A percentile compares a stretch with the other conserved stretches of the same genome.
Conservation (phyloP, 2,797 vertebrate species). For the Tinamus major region DNA sequence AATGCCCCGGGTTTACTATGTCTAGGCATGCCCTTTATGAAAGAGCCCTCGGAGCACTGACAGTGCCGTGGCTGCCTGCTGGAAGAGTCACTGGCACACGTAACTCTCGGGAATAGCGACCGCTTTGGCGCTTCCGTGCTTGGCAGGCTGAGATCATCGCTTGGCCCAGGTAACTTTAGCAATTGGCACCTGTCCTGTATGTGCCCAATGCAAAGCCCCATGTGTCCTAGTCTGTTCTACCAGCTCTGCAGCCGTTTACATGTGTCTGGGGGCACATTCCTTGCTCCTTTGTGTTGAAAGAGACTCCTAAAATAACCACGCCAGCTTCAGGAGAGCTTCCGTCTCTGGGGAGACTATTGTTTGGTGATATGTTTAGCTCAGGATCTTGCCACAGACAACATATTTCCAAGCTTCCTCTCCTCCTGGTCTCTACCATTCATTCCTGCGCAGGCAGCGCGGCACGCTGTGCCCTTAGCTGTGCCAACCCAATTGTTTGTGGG, state of each 20-base stretch:
- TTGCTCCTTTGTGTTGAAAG: constrained; percentile 54
- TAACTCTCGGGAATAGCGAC: constrained; percentile 7
- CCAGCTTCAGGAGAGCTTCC: constrained; percentile 66
- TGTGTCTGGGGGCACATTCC: constrained; percentile 66
- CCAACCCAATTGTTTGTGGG: constrained; percentile 48
- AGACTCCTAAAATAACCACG: constrained; percentile 61
- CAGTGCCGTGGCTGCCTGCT: constrained; percentile 43
- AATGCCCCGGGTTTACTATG: constrained; percentile 66
- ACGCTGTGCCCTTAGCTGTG: neutral
- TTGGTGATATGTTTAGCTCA: constrained; percentile 67
- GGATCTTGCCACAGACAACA: constrained; percentile 68
- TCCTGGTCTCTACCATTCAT: constrained; percentile 46
- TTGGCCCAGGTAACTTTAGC: constrained; percentile 53
- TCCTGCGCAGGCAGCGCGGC: constrained; percentile 49
- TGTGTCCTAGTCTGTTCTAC: neutral
- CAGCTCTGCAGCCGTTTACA: constrained; percentile 31
- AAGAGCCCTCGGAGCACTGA: constrained; percentile 19
- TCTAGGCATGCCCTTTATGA: constrained; percentile 69
- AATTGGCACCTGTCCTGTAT: constrained; percentile 56
- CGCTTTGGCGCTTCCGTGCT: neutral
- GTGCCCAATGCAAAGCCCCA: neutral
- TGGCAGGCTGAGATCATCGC: constrained; percentile 57
- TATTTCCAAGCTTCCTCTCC: constrained; percentile 57
- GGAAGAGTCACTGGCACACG: constrained; percentile 4
- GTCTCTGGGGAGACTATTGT: constrained; percentile 72